Evolutionary conservation across 2,888 invertebrate species (phyloP).

Genomic region (Bimastos eiseni): DNA sequence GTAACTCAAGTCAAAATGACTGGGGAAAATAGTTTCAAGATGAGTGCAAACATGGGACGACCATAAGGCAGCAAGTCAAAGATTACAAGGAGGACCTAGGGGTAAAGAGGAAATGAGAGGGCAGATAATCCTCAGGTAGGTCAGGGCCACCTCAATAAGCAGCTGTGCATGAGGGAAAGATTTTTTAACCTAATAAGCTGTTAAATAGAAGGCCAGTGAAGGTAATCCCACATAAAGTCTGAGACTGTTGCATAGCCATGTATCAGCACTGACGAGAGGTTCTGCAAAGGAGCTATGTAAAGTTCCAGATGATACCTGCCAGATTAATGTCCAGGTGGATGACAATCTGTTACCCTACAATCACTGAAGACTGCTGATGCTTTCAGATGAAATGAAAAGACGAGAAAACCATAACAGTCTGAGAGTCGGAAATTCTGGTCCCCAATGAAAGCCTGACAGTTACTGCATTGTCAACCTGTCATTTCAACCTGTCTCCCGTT

Average conservation of each 20-base stretch:
- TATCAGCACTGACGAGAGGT: neutral
- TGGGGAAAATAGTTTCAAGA: too few relatives aligned
- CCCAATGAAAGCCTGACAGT: neutral
- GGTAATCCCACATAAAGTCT: too few relatives aligned
- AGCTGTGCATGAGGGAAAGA: too few relatives aligned
- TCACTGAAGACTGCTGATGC: neutral
- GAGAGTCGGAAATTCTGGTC: neutral
- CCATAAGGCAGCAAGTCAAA: too few relatives aligned
- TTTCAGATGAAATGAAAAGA: neutral
- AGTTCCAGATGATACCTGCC: neutral
- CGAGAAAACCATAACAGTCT: neutral
- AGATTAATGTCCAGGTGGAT: neutral
- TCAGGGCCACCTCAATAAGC: too few relatives aligned
- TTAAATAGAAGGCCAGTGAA: too few relatives aligned
- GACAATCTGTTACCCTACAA: neutral
- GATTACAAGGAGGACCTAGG: too few relatives aligned
- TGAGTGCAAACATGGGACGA: too few relatives aligned
- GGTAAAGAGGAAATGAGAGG: too few relatives aligned
- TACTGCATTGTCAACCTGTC: constrained; percentile 1
- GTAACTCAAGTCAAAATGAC: too few relatives aligned
- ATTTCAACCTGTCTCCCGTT: neutral
- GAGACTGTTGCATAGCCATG: neutral
- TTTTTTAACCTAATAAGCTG: too few relatives aligned
- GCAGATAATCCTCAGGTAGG: too few relatives aligned
- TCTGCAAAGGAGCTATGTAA: neutral